Conservation (phyloP, 2,113 vertebrate genomes). For the Elephantulus edwardii region DNA sequence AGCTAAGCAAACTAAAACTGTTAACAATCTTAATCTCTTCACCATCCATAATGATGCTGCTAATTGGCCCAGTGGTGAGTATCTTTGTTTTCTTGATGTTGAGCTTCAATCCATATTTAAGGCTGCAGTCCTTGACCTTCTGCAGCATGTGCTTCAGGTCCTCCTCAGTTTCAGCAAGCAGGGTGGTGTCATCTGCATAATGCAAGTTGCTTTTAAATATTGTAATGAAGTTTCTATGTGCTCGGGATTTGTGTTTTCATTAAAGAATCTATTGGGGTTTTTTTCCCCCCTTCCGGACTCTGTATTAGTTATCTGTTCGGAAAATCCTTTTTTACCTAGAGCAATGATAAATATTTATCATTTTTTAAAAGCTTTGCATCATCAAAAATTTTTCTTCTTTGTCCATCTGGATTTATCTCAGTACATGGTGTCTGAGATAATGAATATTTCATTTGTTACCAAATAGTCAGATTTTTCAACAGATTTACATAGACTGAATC, state of each 20-base stretch:
- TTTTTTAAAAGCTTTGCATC: not conserved
- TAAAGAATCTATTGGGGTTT: not conserved
- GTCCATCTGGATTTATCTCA: constrained; percentile 50
- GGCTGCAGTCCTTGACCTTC: constrained; percentile 5
- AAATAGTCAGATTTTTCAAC: constrained; percentile 48
- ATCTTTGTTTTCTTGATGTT: too few relatives aligned
- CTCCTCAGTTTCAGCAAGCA: too few relatives aligned
- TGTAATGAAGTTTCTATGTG: not conserved
- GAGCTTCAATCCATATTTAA: too few relatives aligned
- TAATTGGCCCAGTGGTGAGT: too few relatives aligned
- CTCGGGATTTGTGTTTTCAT: constrained; percentile 1
- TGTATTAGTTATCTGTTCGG: not conserved
- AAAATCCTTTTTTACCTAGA: not conserved
- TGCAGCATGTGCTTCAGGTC: constrained; percentile 27
- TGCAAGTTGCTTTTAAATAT: not conserved
- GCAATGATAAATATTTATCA: not conserved
- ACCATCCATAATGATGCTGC: too few relatives aligned
- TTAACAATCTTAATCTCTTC: too few relatives aligned
- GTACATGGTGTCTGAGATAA: not conserved
- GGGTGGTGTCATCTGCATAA: not conserved
- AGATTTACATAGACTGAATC: constrained; percentile 37
- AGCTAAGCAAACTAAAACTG: too few relatives aligned
- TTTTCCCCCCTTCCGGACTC: not conserved
- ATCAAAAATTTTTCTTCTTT: constrained; percentile 10
- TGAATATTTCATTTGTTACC: constrained; percentile 43